phyloP scores from a whole-genome alignment of 2,797 vertebrate species.

The Gallinago stenura region DNA sequence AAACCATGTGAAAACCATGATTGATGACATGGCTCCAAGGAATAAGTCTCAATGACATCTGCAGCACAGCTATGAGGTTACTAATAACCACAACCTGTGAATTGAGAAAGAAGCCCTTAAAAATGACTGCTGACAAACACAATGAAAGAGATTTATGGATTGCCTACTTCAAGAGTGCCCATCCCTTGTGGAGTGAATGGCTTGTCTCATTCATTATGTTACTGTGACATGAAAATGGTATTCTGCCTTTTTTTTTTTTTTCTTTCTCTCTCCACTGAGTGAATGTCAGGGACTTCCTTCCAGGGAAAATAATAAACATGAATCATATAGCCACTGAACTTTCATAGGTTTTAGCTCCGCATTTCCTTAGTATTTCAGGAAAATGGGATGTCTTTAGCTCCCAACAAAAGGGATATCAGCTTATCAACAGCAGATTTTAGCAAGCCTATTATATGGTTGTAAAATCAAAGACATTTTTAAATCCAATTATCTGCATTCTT shows the following conservation, averaged over 20 bases:
- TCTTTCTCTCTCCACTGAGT: not conserved
- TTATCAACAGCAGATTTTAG: constrained; percentile 38
- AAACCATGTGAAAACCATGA: constrained; percentile 31
- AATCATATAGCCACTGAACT: constrained; percentile 37
- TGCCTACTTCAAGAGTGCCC: constrained; percentile 15
- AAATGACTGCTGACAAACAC: constrained; percentile 61
- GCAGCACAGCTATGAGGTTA: constrained; percentile 29
- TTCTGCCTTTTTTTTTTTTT: not conserved
- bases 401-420: constrained; percentile 29
- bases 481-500: constrained; percentile 69
- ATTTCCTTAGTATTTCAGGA: constrained; percentile 5
- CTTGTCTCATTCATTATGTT: constrained; percentile 51
- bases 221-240: not conserved
- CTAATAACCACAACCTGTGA: constrained; percentile 56
- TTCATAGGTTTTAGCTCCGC: constrained; percentile 10
- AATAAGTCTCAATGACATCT: constrained; percentile 47
- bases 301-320: constrained; percentile 32
- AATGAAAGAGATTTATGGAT: constrained; percentile 55
- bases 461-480: constrained; percentile 47
- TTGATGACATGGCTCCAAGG: constrained; percentile 4
- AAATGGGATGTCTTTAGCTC: constrained; percentile 47
- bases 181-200: not conserved
- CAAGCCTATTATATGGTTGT: not conserved
- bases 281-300: constrained; percentile 8
- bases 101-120: constrained; percentile 62